Conservation (phyloP, 2,797 vertebrate genomes). For the Nannoperca australis region DNA sequence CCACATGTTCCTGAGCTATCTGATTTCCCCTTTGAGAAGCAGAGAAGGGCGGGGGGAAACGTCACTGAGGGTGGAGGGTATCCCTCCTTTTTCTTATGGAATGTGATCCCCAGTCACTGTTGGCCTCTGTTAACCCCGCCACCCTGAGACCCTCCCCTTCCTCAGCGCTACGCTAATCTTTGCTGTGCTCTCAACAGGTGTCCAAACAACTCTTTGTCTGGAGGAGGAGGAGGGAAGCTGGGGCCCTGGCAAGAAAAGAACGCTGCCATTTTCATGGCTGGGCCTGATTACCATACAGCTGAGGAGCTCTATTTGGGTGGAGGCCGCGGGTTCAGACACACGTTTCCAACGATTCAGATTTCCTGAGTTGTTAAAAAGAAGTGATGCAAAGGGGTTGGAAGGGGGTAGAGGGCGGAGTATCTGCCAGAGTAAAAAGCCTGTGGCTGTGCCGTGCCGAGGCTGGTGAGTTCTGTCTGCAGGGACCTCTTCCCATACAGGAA, state of each 20-base stretch:
- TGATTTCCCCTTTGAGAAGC: constrained; percentile 66
- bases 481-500: constrained; percentile 79
- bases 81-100: constrained; percentile 83
- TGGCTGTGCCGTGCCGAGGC: constrained; percentile 69
- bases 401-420: constrained; percentile 56
- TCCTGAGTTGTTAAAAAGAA: constrained; percentile 82
- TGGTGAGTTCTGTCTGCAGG: constrained; percentile 68
- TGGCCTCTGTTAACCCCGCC: constrained; percentile 87
- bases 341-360: constrained; percentile 83
- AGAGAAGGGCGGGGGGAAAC: constrained; percentile 54
- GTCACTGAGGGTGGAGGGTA: constrained; percentile 46
- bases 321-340: constrained; percentile 77
- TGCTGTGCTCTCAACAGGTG: constrained; percentile 90
- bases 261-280: constrained; percentile 88
- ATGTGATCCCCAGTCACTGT: constrained; percentile 87
- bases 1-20: constrained; percentile 67
- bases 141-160: constrained; percentile 74
- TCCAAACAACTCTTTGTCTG: constrained; percentile 93
- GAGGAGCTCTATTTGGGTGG: constrained; percentile 83
- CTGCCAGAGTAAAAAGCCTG: constrained; percentile 82
- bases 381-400: constrained; percentile 67
- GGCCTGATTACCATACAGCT: constrained; percentile 95
- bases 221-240: constrained; percentile 76
- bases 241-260: constrained; percentile 81
- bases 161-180: constrained; percentile 85